Evolutionary conservation across 2,113 vertebrate species (phyloP).

Genomic region (Dolichotis patagonum): DNA sequence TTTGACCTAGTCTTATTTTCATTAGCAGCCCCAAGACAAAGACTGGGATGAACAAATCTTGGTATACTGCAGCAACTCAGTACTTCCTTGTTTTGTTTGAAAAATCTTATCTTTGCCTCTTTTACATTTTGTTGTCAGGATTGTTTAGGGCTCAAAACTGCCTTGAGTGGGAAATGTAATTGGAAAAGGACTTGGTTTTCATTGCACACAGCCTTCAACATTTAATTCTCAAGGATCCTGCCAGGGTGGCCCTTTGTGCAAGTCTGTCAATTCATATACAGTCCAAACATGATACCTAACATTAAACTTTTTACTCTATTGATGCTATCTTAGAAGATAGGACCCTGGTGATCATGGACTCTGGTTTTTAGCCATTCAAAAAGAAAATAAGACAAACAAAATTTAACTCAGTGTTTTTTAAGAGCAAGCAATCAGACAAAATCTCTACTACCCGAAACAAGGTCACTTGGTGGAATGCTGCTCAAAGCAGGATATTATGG

Average conservation of each 20-base stretch:
- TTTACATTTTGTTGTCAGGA: conserved; percentile 51
- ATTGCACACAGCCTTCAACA: background rate
- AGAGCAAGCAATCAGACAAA: background rate
- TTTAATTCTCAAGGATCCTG: conserved; percentile 45
- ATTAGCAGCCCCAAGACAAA: background rate
- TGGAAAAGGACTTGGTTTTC: conserved; percentile 58
- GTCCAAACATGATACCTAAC: conserved; percentile 46
- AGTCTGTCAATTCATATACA: conserved; percentile 57
- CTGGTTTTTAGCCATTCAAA: conserved; percentile 28
- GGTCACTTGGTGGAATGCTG: background rate
- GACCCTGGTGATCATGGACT: conserved; percentile 6
- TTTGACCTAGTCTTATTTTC: background rate
- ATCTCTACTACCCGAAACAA: conserved; percentile 2
- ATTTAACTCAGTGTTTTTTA: background rate
- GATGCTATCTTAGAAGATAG: conserved; percentile 49
- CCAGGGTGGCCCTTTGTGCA: background rate
- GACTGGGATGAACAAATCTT: background rate
- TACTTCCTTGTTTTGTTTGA: background rate
- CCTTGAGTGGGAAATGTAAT: conserved; percentile 48
- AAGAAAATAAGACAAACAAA: conserved; percentile 39
- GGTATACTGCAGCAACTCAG: background rate
- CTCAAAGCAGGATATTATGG: background rate
- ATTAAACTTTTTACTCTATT: conserved; percentile 51
- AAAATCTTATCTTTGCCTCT: conserved; percentile 39
- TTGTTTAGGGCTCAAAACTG: conserved; percentile 56